Evolutionary conservation across 2,888 invertebrate genomes (phyloP), one percentile per base, ranked within the genome.

Genomic region (Heterodera filipjevi): DNA sequence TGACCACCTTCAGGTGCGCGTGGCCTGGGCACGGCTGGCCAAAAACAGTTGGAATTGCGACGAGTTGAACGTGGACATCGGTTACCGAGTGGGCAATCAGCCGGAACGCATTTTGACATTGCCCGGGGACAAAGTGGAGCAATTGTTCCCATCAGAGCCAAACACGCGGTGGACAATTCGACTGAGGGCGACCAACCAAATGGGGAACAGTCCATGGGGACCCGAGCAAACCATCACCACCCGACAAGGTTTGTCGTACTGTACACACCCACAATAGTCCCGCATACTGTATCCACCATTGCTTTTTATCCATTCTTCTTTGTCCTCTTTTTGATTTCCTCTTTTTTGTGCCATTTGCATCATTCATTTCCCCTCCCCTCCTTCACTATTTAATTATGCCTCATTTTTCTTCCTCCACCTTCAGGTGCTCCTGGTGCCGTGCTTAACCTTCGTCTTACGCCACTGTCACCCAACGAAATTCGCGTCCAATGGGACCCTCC

Each of bases 1-100:
- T n/a, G n/a, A n/a, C n/a, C n/a, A n/a, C n/a, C n/a, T n/a, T 22
- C 33, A 89, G 77, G 89, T 66, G 85, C 86, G 86, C 46, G 85
- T 87, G 64, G 82, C 83, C 19, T 88, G 87, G 89, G 82, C 85
- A 77, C 81, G 89, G 74, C 84, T 89, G 76, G 87, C 84, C 53
- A 87, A 82, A 85, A 87, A 84, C 85, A 88, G 82, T 74, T 90
- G 84, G 88, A 86, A 79, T 84, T 91, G 84, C 76, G 89, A 89
- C 75, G 85, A 89, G 33, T 81, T 89, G 77, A 87, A 82, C 76
- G 84, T 87, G 71, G 89, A 89, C 77, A 87, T 89, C 77, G 86
- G 86, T 79, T 88, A 89, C 78, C 81, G 86, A 33, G 81, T 84
- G n/a, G 87, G 86, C 73, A 85, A 86, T 73, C 85, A 85, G 70